Evolutionary conservation across 2,113 vertebrate genomes (phyloP).

Genomic region (Chloebia gouldiae): DNA sequence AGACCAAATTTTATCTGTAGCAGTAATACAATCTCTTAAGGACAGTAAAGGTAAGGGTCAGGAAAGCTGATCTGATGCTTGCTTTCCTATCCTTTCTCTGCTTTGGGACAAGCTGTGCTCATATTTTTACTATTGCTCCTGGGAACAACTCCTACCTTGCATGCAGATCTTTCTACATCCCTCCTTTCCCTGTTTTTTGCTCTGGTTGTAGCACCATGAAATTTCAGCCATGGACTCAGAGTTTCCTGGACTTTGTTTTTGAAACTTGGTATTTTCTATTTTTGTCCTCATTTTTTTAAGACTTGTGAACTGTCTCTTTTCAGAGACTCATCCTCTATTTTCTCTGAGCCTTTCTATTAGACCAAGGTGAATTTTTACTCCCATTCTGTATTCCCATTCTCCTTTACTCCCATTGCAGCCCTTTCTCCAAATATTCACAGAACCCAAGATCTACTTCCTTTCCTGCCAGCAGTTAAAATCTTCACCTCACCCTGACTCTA

Average conservation of each 20-base stretch:
- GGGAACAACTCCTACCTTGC: neutral
- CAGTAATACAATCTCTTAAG: neutral
- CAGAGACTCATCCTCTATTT: neutral
- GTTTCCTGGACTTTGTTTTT: neutral
- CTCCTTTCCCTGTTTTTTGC: neutral
- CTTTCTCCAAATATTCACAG: neutral
- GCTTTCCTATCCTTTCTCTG: neutral
- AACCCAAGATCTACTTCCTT: neutral
- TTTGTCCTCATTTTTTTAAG: neutral
- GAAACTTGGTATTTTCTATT: neutral
- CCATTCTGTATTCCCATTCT: neutral
- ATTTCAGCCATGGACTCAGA: neutral
- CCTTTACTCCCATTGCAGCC: neutral
- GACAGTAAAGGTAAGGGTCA: neutral
- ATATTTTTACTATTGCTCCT: neutral
- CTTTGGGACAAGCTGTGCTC: neutral
- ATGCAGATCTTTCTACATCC: neutral
- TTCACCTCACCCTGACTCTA: neutral
- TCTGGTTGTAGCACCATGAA: neutral
- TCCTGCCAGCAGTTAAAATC: neutral
- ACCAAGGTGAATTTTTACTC: neutral
- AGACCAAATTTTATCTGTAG: neutral
- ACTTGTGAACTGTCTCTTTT: neutral
- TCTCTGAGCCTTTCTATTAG: neutral
- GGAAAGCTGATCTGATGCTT: neutral